phyloP scores from a whole-genome alignment of 1,140 invertebrate species.

The Pogonus chalceus region DNA sequence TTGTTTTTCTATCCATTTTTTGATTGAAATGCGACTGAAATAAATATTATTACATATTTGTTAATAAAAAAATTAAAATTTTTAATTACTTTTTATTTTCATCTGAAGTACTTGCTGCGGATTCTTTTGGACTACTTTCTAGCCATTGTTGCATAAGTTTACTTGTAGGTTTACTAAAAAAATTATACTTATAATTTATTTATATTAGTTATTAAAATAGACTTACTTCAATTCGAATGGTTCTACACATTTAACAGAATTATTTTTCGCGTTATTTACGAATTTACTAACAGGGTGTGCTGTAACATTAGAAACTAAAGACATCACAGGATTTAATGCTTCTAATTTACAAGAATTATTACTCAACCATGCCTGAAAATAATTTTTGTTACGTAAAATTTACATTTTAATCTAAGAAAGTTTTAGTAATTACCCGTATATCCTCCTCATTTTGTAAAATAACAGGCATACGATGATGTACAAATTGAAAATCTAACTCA shows the following conservation, averaged over 20 bases:
- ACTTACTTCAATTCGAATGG: neutral
- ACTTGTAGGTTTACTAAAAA: neutral
- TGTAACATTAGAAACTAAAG: neutral
- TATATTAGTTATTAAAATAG: neutral
- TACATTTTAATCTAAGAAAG: neutral
- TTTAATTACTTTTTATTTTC: too few relatives aligned
- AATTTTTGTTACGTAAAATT: neutral
- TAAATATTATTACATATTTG: too few relatives aligned
- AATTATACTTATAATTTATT: neutral
- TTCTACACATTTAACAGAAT: neutral
- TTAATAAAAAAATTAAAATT: too few relatives aligned
- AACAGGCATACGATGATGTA: slow-evolving; percentile 73
- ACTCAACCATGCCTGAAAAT: neutral
- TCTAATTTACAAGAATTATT: neutral
- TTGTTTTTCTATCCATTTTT: too few relatives aligned
- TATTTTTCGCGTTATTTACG: neutral
- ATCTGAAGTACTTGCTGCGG: too few relatives aligned
- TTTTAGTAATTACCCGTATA: slow-evolving; percentile 41
- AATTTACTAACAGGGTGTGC: neutral
- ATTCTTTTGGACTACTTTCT: neutral
- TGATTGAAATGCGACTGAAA: too few relatives aligned
- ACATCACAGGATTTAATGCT: neutral
- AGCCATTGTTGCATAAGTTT: neutral
- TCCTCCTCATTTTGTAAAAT: slow-evolving; percentile 58
- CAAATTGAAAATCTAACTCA: slow-evolving; percentile 7